Percentiles rank a stretch among this genome's conserved stretches.
Evolutionary conservation across 2,113 vertebrate genomes (phyloP).

Genomic region (Nyctereutes procyonoides): DNA sequence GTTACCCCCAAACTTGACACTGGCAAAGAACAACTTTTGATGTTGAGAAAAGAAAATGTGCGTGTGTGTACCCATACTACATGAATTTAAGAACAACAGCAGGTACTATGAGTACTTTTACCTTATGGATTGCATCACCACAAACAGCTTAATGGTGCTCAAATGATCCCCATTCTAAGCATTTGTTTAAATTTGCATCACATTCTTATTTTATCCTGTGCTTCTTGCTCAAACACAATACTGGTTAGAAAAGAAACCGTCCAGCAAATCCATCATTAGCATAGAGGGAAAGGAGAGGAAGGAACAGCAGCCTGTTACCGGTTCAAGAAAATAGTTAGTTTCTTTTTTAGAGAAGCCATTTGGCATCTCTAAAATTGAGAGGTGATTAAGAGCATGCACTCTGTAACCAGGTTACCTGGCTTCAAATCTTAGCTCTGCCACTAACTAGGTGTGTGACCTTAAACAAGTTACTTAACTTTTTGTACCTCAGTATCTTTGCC

Average conservation of each 20-base stretch:
- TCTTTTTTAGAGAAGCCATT: background rate
- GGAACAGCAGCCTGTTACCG: background rate
- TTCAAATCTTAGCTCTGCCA: background rate
- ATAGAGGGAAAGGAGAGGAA: background rate
- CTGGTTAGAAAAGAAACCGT: constrained; percentile 32
- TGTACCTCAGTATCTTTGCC: background rate
- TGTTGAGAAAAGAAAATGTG: background rate
- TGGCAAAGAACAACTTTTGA: constrained; percentile 46
- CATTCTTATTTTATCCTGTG: background rate
- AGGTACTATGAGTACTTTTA: background rate
- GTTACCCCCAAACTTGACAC: background rate
- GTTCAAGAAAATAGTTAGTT: background rate
- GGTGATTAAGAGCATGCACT: background rate
- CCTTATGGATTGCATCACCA: background rate
- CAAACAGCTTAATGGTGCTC: background rate
- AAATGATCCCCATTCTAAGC: background rate
- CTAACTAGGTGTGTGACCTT: background rate
- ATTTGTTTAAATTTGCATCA: constrained; percentile 3
- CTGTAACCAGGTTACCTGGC: background rate
- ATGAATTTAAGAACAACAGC: background rate
- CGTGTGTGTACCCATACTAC: background rate
- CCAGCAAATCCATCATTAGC: background rate
- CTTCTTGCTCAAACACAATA: background rate
- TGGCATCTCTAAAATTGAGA: background rate
- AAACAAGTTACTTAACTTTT: background rate